Conservation (phyloP, 2,888 invertebrate genomes). For the Mechanitis mazaeus region DNA sequence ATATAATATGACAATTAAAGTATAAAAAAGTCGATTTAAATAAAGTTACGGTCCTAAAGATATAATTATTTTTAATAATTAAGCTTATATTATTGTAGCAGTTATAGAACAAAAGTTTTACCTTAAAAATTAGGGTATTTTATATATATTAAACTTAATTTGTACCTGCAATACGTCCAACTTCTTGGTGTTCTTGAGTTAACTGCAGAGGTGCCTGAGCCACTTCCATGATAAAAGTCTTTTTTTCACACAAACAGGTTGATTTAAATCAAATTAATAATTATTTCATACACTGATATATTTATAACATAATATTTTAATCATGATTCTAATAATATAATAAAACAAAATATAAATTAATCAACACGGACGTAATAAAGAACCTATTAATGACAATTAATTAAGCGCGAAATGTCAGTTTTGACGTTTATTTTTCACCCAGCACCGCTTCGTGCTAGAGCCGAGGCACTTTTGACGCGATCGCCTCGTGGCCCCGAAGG, state of each 20-base stretch:
- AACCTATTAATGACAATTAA: constrained; percentile 1
- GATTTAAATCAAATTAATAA: constrained; percentile 3
- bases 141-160: neutral
- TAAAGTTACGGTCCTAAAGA: too few relatives aligned
- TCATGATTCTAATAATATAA: neutral
- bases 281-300: neutral
- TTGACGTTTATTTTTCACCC: constrained; percentile 43
- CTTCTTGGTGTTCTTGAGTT: constrained; percentile 65
- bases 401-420: constrained; percentile 22
- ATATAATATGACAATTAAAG: too few relatives aligned
- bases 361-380: constrained; percentile 7
- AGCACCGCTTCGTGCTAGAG: constrained; percentile 52
- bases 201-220: constrained; percentile 67
- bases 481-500: constrained; percentile 51
- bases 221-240: constrained; percentile 57
- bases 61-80: too few relatives aligned
- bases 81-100: too few relatives aligned
- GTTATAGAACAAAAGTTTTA: too few relatives aligned
- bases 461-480: constrained; percentile 70
- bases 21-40: too few relatives aligned
- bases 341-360: neutral
- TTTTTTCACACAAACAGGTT: constrained; percentile 24
- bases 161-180: constrained; percentile 53
- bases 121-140: too few relatives aligned
- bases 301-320: neutral